These are phyloP conservation scores for Lichenostomus cassidix DNA, from an alignment of 2,113 vertebrate genomes.

Conservation along the genomic window DNA sequence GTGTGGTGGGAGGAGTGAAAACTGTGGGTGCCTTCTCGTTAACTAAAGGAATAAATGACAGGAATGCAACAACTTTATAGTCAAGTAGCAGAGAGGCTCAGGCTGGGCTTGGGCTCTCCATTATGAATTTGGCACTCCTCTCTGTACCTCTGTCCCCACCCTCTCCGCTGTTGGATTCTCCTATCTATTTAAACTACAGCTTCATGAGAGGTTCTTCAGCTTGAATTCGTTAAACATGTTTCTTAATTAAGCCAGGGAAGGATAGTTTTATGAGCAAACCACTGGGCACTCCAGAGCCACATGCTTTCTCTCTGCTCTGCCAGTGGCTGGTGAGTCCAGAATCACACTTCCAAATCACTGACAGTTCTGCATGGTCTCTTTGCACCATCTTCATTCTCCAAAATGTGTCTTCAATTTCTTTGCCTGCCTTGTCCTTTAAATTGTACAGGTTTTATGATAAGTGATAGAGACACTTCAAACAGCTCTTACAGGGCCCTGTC, in stretches of 20 bases:
- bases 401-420: neutral
- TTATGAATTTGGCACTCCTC: neutral
- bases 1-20: neutral
- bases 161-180: neutral
- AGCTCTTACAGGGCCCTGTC: fast-evolving
- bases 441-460: neutral
- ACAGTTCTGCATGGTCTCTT: neutral
- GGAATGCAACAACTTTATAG: neutral
- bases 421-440: neutral
- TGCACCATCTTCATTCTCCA: neutral
- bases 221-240: neutral
- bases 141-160: fast-evolving
- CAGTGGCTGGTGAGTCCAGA: neutral
- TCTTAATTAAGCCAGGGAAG: neutral
- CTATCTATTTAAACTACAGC: neutral
- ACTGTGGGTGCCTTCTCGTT: neutral
- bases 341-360: neutral
- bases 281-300: neutral
- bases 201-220: neutral
- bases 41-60: neutral
- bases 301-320: neutral
- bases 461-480: neutral
- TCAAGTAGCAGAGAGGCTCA: neutral
- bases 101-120: neutral
- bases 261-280: neutral